These are phyloP conservation scores for Pseudopleuronectes americanus DNA, from an alignment of 2,797 vertebrate species.

Conservation along the genomic window DNA sequence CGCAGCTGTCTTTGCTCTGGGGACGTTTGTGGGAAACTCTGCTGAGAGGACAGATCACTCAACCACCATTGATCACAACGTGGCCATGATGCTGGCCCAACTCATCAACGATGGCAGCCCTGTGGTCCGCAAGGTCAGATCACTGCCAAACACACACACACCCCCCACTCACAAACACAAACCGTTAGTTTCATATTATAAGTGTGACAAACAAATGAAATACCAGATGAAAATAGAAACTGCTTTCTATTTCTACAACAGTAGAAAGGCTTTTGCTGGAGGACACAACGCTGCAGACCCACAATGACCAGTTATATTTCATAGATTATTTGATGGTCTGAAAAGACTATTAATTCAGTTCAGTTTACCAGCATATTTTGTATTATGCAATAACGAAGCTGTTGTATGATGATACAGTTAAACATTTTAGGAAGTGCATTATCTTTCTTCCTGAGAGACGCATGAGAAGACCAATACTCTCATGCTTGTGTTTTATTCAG, in stretches of 20 bases:
- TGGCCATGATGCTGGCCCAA: slow-evolving; percentile 98
- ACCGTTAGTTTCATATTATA: not conserved
- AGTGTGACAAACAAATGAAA: too few relatives aligned
- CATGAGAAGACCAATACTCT: too few relatives aligned
- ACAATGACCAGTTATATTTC: not conserved
- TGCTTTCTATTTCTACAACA: too few relatives aligned
- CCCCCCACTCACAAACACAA: not conserved
- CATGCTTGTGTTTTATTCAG: not conserved
- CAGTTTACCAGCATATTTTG: too few relatives aligned
- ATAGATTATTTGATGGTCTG: not conserved
- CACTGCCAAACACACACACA: slow-evolving; percentile 12
- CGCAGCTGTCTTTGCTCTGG: slow-evolving; percentile 93
- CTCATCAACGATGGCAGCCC: slow-evolving; percentile 97
- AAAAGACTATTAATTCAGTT: not conserved
- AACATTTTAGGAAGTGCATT: not conserved
- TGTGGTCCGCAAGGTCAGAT: slow-evolving; percentile 98
- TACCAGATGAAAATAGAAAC: too few relatives aligned
- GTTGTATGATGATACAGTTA: not conserved
- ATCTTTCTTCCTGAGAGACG: not conserved
- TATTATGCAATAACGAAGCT: too few relatives aligned
- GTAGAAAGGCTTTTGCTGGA: not conserved
- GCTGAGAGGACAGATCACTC: slow-evolving; percentile 97
- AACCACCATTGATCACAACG: slow-evolving; percentile 98
- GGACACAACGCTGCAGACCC: not conserved
- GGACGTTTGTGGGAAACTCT: slow-evolving; percentile 96